Base-by-base conservation (phyloP, 2,888 invertebrate species). In the Mayetiola destructor region DNA sequence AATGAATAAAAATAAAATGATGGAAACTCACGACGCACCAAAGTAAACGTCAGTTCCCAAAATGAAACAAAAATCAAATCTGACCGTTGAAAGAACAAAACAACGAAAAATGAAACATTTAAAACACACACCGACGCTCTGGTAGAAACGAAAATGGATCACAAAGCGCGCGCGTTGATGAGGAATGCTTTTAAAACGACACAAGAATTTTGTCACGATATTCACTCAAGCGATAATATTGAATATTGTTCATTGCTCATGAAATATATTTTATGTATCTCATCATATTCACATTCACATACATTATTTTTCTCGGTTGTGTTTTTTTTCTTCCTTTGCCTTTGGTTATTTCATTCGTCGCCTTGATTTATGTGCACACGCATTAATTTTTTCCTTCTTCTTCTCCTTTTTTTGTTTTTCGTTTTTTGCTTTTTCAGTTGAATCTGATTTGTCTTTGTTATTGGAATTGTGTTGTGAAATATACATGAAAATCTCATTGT, bases 131-230 rank as follows among this genome's bases (percentile, higher is more conserved):
- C 37, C 27, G 55, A 27, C 23, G 55, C 14, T 10, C 8, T 37
- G n/a, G 37, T 21, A 35, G 35, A 36, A 48, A 16, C 39, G n/a
- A 56, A 53, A 48, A 56, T 56, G 48, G 39, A 56, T 40, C 30
- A 42, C 48, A n/a, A n/a, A 48, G n/a, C 4, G 48, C 27, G 48
- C 48, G 48, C 20, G 53, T 30, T 53, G 53, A 53, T 21, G 56
- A 39, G 59, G 59, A 61, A 61, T 61, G 61, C 61, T 61, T 61
- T 61, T 61, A 61, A 61, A 59, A 56, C 59, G 61, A 61, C 61
- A 61, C 32, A 58, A 58, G 55, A 58, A 58, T 59, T 61, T 61
- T 61, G 61, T 61, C 61, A 61, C 57, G 58, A 59, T 48, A 59
- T 56, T 56, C 57, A 59, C 57, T 59, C 55, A 58, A 57, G 58